A percentile compares a stretch with the other conserved stretches of the same genome.
These are phyloP conservation scores for Tetramorium bicarinatum DNA, from an alignment of 2,888 invertebrate genomes.

Conservation along the genomic window DNA sequence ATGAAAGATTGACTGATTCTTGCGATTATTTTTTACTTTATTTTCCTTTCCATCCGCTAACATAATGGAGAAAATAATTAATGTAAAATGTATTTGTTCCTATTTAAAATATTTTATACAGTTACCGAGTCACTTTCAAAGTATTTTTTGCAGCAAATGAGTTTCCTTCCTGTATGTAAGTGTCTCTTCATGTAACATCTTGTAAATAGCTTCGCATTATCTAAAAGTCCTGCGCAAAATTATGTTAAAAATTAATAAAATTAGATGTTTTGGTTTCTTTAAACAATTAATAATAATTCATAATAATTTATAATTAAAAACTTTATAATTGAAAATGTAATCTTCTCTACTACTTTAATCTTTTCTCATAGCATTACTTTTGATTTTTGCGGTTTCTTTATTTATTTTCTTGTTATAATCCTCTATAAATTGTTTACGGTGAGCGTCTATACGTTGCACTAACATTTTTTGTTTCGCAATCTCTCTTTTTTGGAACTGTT, in stretches of 20 bases:
- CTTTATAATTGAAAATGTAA: background rate
- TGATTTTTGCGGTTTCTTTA: constrained; percentile 70
- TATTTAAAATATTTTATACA: background rate
- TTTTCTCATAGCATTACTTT: constrained; percentile 70
- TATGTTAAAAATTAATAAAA: background rate
- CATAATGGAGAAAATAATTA: background rate
- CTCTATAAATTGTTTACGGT: constrained; percentile 74
- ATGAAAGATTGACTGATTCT: background rate
- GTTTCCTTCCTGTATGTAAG: constrained; percentile 48
- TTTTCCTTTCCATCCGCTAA: background rate
- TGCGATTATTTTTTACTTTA: background rate
- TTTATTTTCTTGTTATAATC: constrained; percentile 78
- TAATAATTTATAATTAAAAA: constrained; percentile 9
- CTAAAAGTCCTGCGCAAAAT: constrained; percentile 67
- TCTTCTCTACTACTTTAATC: constrained; percentile 6
- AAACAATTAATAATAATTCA: background rate
- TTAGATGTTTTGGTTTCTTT: background rate
- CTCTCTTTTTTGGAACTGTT: constrained; percentile 73
- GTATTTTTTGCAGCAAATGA: constrained; percentile 72
- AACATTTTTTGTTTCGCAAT: constrained; percentile 75
- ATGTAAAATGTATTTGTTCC: background rate
- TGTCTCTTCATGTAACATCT: constrained; percentile 73
- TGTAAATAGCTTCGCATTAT: constrained; percentile 69
- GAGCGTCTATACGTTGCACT: constrained; percentile 66
- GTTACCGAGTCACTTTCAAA: constrained; percentile 34